Base-by-base conservation (phyloP, 1,140 invertebrate species). In the Berghia stephanieae region DNA sequence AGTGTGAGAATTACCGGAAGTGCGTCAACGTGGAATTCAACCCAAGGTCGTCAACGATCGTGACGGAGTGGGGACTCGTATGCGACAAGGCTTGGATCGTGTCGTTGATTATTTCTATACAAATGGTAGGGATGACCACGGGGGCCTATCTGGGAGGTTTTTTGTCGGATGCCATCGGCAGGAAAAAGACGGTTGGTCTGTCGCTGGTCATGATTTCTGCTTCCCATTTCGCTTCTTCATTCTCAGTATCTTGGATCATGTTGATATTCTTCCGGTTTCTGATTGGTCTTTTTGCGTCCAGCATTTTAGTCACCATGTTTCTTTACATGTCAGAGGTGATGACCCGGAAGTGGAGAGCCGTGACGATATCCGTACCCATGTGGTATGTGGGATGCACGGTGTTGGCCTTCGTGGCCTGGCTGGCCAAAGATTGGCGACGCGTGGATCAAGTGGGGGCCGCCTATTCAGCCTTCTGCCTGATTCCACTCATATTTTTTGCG, bases 41-140 rank as follows among this genome's bases (percentile, higher is more conserved):
- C 6, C 6, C n/a, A 8, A 60, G 8, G 34, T 8, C 34, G n/a
- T 60, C 34, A 13, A 68, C 21, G 36, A 42, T 68, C 6, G n/a
- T 4, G 6, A 34, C 8, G 34, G 8, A 86, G 85, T 86, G 81
- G 81, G 68, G 83, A 46, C 74, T 86, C 34, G 78, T 86, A 0
- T 86, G 85, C 75, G 81, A 82, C 44, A 70, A 70, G 44, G 76
- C 77, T 4, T 84, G 75, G 69, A 78, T 85, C 18, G 49, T 70
- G 18, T 75, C 82, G 13, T 73, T 77, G 0, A 82, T 84, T 34
- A 85, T 81, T 31, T 85, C 82, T 2, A 80, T 86, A 43, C 84
- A 85, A 72, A 86, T 86, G 84, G 81, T 67, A 10, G 85, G 85
- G 3, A 71, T 86, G 0, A 60, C 85, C 0, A 8, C 83, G 43